Conservation (phyloP, 2,888 invertebrate genomes). For the Apantesis nais region DNA sequence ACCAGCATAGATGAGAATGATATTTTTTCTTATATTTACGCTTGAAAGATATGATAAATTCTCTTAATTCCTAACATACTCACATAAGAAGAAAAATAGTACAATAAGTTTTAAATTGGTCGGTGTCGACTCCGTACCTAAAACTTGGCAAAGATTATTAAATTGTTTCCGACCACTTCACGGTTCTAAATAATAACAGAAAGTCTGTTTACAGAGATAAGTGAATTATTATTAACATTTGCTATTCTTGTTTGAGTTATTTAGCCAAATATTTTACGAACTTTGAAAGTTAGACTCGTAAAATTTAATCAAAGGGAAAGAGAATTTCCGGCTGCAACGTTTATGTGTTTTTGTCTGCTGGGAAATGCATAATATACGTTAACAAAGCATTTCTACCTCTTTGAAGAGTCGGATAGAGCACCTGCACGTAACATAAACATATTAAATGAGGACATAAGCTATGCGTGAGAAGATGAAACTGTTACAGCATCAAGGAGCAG, state of each 20-base stretch:
- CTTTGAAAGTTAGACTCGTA: conserved; percentile 11
- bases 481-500: neutral
- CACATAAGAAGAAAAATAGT: neutral
- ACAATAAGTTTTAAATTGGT: neutral
- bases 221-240: conserved; percentile 32
- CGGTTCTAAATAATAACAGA: conserved; percentile 23
- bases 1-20: no score
- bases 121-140: neutral
- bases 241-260: conserved; percentile 24
- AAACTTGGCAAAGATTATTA: conserved; percentile 38
- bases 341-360: conserved; percentile 2
- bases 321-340: neutral
- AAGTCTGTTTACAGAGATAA: conserved; percentile 25
- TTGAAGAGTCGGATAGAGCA: neutral
- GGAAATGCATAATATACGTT: conserved; percentile 8
- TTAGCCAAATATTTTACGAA: conserved; percentile 17
- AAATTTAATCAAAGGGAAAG: neutral
- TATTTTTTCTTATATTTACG: no score
- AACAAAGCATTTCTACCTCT: neutral
- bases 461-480: neutral
- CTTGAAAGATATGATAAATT: no score
- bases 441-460: neutral
- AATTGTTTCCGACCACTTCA: conserved; percentile 38
- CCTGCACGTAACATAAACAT: neutral
- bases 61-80: neutral